Evolutionary conservation across 2,797 vertebrate species (phyloP), one percentile per base, ranked within the genome.

Genomic region (Hydrocynus forskahlii): DNA sequence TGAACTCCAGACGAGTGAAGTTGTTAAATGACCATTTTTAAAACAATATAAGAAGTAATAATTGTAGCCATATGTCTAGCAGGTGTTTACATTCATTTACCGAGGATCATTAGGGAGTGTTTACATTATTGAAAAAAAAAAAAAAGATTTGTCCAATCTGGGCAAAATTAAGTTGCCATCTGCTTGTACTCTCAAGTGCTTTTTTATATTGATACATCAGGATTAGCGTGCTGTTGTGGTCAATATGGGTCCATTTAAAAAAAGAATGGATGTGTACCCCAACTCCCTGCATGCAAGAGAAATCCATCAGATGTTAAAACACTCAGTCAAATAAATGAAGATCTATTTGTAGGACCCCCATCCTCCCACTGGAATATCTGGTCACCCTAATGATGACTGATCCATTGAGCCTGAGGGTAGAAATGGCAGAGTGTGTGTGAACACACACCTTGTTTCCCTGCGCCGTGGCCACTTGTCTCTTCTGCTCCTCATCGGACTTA

Each of bases 391-490:
- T 29, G 25, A 64, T 29, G 62, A 64, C 29, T 19, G 63, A 66
- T 66, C 14, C 4, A 60, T 14, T 75, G 48, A 62, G 8, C 25
- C 25, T 16, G 29, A 60, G 10, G n/a, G 52, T 23, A 60, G 7
- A 8, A 38, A 25, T 5, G 29, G 25, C 6, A 50, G 9, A 14
- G 40, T 25, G 40, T 54, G 29, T 54, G 16, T 35, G 14, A 79
- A 48, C 76, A 85, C 92, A 85, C 88, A 98, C 97, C 97, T 98
- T 97, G 89, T 96, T 87, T 7, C 97, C 97, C 91, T 98, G 97
- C 87, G 96, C 96, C 76, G 91, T 96, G 86, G 97, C 95, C 91
- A 99, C 97, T 92, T 99, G 97, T 91, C 97, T 96, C 90, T 96
- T 98, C 91, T 96, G 94, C 83, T 95, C 96, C 78, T 98, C 97